Base-by-base conservation (phyloP, 2,797 vertebrate genomes). In the Fistularia commersonii region DNA sequence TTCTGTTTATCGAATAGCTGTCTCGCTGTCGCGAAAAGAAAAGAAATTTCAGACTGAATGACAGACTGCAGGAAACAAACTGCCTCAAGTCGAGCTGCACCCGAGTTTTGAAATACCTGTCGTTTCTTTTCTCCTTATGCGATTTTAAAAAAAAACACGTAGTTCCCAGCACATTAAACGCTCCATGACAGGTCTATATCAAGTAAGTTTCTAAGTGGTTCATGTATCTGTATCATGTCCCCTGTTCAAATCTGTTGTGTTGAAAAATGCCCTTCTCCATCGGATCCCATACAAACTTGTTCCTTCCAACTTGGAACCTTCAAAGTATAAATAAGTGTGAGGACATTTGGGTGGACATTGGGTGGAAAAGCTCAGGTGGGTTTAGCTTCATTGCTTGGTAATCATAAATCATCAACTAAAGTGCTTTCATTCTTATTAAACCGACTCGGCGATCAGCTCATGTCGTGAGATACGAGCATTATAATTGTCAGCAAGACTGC, bases 1-100 rank as follows among this genome's bases (percentile, higher is more conserved):
- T 55, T 23, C 23, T 23, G 64, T 61, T 51, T 44, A 48, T 34
- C 48, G 45, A 12, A 42, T 43, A 13, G 23, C 11, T 59, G 66
- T 69, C 64, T n/a, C 64, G 4, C 56, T 53, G 64, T 69, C 66
- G 53, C 23, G 23, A 23, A 23, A 23, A 23, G 23, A 23, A 75
- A 69, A 63, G 45, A 37, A 43, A 57, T 66, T 66, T 54, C 47
- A 48, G n/a, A 48, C 48, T 37, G 53, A 52, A 52, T 14, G 34
- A 12, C 49, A 49, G 45, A 52, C 56, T 66, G 49, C 15, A 32
- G 45, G 39, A 67, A 72, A 37, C 60, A 53, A 6, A 6, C 14
- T 7, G n/a, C 48, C 51, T 23, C 11, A 47, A 23, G 45, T 55
- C 47, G 51, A 31, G 32, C 48, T 37, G 33, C 43, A 51, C n/a